Percentiles rank a stretch among this genome's conserved stretches.
phyloP scores from a whole-genome alignment of 2,797 vertebrate genomes.

The Catharus ustulatus region DNA sequence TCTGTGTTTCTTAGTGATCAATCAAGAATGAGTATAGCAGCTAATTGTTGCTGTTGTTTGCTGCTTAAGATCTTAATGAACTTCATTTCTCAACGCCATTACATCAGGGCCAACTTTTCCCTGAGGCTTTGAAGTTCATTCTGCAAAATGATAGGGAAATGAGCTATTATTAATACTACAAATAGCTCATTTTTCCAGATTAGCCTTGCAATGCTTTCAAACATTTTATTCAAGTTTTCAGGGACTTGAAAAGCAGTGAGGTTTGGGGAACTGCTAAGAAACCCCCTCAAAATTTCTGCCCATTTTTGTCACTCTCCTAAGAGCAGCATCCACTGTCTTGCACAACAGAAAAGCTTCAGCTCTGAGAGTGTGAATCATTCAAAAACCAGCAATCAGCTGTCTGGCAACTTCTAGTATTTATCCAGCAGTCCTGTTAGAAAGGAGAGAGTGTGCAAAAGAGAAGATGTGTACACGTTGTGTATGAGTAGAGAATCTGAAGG shows the following conservation, averaged over 20 bases:
- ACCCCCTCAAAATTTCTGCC: neutral
- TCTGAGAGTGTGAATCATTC: neutral
- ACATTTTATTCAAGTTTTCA: neutral
- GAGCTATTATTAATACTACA: slow-evolving; percentile 14
- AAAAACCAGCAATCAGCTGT: neutral
- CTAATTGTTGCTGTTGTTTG: slow-evolving; percentile 62
- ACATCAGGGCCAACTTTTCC: slow-evolving; percentile 26
- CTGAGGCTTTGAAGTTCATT: slow-evolving; percentile 16
- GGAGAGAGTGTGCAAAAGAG: neutral
- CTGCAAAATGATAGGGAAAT: slow-evolving; percentile 11
- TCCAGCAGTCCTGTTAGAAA: neutral
- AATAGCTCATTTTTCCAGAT: neutral
- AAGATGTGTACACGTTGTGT: neutral
- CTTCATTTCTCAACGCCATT: slow-evolving; percentile 57
- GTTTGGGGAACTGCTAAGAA: neutral
- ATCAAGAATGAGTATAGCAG: slow-evolving; percentile 49
- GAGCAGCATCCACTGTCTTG: neutral
- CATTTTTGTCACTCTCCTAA: neutral
- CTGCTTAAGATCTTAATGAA: slow-evolving; percentile 61
- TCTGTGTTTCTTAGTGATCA: neutral
- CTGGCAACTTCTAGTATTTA: neutral
- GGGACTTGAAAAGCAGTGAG: neutral
- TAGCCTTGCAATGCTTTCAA: neutral
- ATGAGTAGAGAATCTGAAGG: neutral
- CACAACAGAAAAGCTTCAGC: neutral